A percentile compares a stretch with the other conserved stretches of the same genome.
Conservation (phyloP, 2,113 vertebrate genomes). For the Hippopotamus amphibius region DNA sequence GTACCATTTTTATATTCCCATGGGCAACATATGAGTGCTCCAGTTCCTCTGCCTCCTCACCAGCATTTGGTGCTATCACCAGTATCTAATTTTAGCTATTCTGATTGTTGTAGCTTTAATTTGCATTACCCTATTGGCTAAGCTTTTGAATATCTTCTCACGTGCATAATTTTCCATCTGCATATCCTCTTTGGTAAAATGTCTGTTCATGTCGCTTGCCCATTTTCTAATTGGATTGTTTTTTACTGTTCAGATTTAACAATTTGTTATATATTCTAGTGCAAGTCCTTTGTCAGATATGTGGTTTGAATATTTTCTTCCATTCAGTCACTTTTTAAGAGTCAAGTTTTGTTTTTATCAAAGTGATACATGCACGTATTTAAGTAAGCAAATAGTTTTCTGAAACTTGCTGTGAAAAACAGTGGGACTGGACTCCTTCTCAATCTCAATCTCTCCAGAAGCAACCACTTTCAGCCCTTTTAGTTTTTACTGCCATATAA, state of each 20-base stretch:
- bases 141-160: background rate
- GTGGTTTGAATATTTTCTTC: background rate
- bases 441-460: background rate
- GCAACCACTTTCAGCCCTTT: background rate
- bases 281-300: background rate
- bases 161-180: background rate
- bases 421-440: background rate
- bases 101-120: background rate
- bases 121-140: background rate
- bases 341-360: background rate
- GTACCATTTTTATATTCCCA: background rate
- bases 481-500: background rate
- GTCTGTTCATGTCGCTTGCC: background rate
- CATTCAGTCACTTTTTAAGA: background rate
- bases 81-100: conserved; percentile 23
- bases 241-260: background rate
- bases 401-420: background rate
- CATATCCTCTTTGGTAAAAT: background rate
- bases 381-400: background rate
- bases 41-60: background rate
- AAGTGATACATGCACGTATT: background rate
- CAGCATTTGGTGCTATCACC: background rate
- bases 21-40: background rate
- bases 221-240: background rate
- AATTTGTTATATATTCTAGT: background rate